A percentile compares a stretch with the other conserved stretches of the same genome.
These are phyloP conservation scores for Sprattus sprattus DNA, from an alignment of 2,113 vertebrate genomes.

Conservation along the genomic window DNA sequence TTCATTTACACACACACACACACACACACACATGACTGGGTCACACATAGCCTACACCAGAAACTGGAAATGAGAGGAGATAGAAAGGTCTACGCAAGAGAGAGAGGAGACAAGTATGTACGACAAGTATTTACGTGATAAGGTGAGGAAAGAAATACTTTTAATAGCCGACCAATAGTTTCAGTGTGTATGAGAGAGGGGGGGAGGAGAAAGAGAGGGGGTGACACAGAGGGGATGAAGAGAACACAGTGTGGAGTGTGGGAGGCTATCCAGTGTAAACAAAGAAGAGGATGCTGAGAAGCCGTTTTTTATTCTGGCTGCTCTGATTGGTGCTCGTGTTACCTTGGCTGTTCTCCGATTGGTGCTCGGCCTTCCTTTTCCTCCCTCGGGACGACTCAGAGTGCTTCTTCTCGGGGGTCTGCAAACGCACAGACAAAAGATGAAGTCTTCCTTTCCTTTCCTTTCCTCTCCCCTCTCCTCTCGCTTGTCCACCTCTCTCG, in stretches of 20 bases:
- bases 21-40: not conserved
- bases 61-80: not conserved
- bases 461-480: no score
- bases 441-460: no score
- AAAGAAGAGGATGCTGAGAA: not conserved
- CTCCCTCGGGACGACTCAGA: constrained; percentile 91
- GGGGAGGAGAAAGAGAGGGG: not conserved
- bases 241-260: not conserved
- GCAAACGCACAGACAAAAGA: constrained; percentile 32
- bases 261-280: not conserved
- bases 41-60: no score
- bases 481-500: not conserved
- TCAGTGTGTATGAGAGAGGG: not conserved
- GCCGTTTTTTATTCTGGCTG: not conserved
- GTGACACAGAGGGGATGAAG: not conserved
- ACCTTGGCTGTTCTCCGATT: constrained; percentile 99
- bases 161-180: no score
- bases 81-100: not conserved
- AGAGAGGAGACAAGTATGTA: not conserved
- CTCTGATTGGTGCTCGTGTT: constrained; percentile 41
- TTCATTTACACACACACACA: constrained; percentile 7
- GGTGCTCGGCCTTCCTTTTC: constrained; percentile 96
- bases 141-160: not conserved
- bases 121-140: not conserved
- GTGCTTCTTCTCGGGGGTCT: constrained; percentile 98